Conservation (phyloP, 1,140 invertebrate genomes). For the Nephila pilipes region DNA sequence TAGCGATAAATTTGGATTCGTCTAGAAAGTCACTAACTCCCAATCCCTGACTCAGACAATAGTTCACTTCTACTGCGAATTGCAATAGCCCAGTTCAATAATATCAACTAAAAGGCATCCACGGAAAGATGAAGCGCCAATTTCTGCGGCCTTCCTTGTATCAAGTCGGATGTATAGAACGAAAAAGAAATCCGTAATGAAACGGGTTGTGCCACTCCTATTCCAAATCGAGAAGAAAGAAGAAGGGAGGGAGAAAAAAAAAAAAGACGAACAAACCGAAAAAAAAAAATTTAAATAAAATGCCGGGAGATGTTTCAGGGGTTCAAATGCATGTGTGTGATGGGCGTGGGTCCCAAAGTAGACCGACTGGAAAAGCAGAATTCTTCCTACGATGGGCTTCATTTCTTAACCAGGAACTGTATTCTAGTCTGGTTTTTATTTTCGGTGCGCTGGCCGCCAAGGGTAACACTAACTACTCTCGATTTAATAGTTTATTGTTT, state of each 20-base stretch:
- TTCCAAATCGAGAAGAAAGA: slow-evolving; percentile 31
- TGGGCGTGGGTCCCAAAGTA: slow-evolving; percentile 57
- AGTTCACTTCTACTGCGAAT: too few species aligned
- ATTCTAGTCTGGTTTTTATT: neutral
- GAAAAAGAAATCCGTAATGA: neutral
- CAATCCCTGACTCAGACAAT: too few species aligned
- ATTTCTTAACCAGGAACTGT: slow-evolving; percentile 31
- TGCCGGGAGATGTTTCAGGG: slow-evolving; percentile 58
- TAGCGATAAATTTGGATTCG: too few species aligned
- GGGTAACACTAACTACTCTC: too few species aligned
- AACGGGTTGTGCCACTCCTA: slow-evolving; percentile 60
- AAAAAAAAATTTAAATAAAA: slow-evolving; percentile 63
- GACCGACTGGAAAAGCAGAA: slow-evolving; percentile 14
- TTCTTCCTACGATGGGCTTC: neutral
- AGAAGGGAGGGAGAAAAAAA: neutral
- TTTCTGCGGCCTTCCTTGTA: neutral
- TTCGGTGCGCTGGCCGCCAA: too few species aligned
- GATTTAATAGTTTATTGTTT: too few species aligned
- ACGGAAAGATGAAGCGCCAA: neutral
- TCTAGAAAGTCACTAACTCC: too few species aligned
- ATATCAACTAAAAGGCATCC: neutral
- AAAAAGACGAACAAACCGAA: slow-evolving; percentile 2
- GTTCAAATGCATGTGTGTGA: slow-evolving; percentile 49
- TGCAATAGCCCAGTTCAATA: too few species aligned
- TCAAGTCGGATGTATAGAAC: too few species aligned